Evolutionary conservation across 2,113 vertebrate genomes (phyloP), one percentile per base, ranked within the genome.

Genomic region (Crotalus tigris): DNA sequence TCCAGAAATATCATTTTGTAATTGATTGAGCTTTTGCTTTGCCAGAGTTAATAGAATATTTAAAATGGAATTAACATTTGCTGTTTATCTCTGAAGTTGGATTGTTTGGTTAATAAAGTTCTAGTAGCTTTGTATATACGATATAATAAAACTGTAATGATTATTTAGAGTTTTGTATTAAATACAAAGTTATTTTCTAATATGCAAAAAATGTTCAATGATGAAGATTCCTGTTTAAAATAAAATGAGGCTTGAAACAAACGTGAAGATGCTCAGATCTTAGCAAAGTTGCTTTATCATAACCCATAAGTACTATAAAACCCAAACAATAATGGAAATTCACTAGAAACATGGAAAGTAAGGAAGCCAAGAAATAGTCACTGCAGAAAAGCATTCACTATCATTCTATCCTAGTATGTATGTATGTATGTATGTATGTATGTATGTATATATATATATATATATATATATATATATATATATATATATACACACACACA

Each of bases 41-140:
- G 81, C 44, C 55, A 91, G 26, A 87, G 29, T 9, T 87, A 92
- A 91, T 49, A 86, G 33, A 92, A 87, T 61, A 61, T 92, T 61
- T 92, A 61, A 26, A 55, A 92, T 21, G 55, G 23, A 19, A 26
- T 61, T 61, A 49, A 51, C 59, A 29, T 61, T 87, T 59, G 55
- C 26, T 86, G 24, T 17, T 86, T 33, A 69, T 49, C 39, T 59
- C 26, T 49, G 54, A 58, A 54, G 54, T 86, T 55, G 10, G 39
- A 91, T 91, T 87, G 21, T 29, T 85, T 85, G 24, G 15, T 87
- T 61, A 23, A 23, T 39, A 17, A 21, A 13, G 53, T 81, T 91
- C 51, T 85, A 44, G 10, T 33, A 39, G 17, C 10, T 64, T 69
- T 64, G 24, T 26, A 44, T 59, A 46, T 33, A 26, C 46, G 21